Base-by-base conservation (phyloP, 2,113 vertebrate species). In the Numida meleagris region DNA sequence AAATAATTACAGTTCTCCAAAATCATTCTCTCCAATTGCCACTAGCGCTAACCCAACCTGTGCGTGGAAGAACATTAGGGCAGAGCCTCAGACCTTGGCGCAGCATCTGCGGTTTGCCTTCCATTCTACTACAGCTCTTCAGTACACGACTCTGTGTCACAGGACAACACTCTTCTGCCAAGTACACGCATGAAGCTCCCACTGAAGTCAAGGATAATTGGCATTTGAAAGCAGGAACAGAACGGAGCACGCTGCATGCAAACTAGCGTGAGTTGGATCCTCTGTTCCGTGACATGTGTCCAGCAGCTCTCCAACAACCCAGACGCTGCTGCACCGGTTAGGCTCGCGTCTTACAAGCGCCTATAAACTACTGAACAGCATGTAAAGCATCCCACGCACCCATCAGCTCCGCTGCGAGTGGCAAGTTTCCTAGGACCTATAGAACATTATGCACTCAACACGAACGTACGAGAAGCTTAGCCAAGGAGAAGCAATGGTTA, bases 181-280 rank as follows among this genome's bases (percentile, higher is more conserved):
- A 96, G 82, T 29, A 75, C 79, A 67, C 90, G 82, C 95, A 94
- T 50, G 91, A 91, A 91, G 53, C 90, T 92, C 82, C 82, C 38
- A 36, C 33, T 89, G 83, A 93, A 94, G 63, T 90, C 36, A 48
- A 62, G 74, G 59, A 91, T 73, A 96, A 91, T 20, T 93, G 95
- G 93, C 90, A 85, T 40, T 18, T 55, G 0, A 19, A 27, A 90
- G 65, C 53, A 88, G 81, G 72, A 95, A 94, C 85, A 93, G 86
- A 96, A 93, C 0, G 0, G 73, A 90, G 84, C 57, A 5, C 0
- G n/a, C 79, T 66, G 88, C 61, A 2, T 78, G 82, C 94, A 72
- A 63, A 87, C 89, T 68, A 86, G 91, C n/a, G 0, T 5, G 29
- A 85, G 79, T 7, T 94, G 89, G 82, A 96, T 89, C 70, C 68